These are phyloP conservation scores for Lysiphlebus fabarum DNA, from an alignment of 1,140 invertebrate genomes.

Conservation along the genomic window DNA sequence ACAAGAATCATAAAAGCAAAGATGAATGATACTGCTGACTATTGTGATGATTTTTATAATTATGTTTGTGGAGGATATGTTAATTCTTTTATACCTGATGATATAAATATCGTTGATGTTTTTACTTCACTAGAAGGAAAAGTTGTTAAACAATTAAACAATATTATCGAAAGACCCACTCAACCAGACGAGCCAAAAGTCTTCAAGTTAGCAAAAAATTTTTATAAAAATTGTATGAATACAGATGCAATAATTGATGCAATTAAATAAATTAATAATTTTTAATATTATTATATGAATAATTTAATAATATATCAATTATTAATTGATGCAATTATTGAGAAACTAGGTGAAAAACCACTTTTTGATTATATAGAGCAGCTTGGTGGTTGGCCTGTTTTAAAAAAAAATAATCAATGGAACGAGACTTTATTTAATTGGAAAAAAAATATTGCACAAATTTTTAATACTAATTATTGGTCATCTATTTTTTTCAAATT, in stretches of 20 bases:
- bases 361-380: conserved; percentile 65
- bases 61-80: conserved; percentile 59
- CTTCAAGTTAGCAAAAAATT: conserved; percentile 63
- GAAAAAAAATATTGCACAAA: no score
- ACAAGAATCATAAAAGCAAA: conserved; percentile 27
- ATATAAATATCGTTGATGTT: no score
- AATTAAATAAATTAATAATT: no score
- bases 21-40: conserved; percentile 59
- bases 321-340: no score
- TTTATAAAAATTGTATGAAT: conserved; percentile 72
- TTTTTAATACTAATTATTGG: no score
- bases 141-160: conserved; percentile 73
- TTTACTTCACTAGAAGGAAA: conserved; percentile 72
- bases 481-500: conserved; percentile 89
- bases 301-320: no score
- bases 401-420: conserved; percentile 72
- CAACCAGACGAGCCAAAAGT: conserved; percentile 65
- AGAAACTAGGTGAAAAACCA: no score
- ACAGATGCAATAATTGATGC: conserved; percentile 66
- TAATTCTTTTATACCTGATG: conserved; percentile 58
- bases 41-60: conserved; percentile 80
- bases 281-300: no score
- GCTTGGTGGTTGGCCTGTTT: conserved; percentile 88
- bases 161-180: conserved; percentile 69
- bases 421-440: conserved; percentile 70